Evolutionary conservation across 2,113 vertebrate genomes (phyloP), one percentile per base, ranked within the genome.

Genomic region (Hiodon tergisus): DNA sequence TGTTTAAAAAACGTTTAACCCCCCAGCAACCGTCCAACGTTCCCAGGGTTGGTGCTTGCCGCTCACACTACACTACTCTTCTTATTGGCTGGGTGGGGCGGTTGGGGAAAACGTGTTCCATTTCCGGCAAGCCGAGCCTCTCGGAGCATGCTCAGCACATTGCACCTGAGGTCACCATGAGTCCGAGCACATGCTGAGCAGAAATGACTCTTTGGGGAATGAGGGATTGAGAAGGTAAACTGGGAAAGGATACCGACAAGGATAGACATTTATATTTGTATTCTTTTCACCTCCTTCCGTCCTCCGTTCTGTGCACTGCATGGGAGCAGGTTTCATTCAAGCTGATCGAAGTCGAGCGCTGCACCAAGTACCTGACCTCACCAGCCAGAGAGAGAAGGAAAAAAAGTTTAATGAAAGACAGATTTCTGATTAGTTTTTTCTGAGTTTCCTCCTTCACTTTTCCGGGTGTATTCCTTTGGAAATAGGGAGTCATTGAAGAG

Each of bases 391-490:
- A 14, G 54, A 54, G 54, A 55, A n/a, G n/a, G n/a, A 57, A 47
- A 58, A 14, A 72, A 72, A 7, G 31, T 13, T 63, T 54, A 76
- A 62, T 62, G 14, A 16, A 63, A 61, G n/a, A 47, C 58, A 70
- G 17, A 61, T 60, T 59, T 68, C 61, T 73, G 17, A 10, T 50
- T 2, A 58, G 13, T n/a, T 11, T 14, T 47, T 61, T 59, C 67
- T 6, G 3, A 3, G n/a, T 52, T 31, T 69, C 55, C 46, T 48
- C 9, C 65, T 59, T 76, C 57, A 59, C 16, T 69, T 50, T 9
- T 48, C 75, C 65, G 69, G 78, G 72, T 61, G 69, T 69, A 75
- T 78, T 77, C 74, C 78, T 53, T 51, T 61, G 71, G 72, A 78
- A 73, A 84, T 78, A 60, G 16, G 52, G 3, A 60, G 17, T 9